A percentile compares a stretch with the other conserved stretches of the same genome.
Evolutionary conservation across 2,797 vertebrate genomes (phyloP).

Genomic region (Crocidura indochinensis): DNA sequence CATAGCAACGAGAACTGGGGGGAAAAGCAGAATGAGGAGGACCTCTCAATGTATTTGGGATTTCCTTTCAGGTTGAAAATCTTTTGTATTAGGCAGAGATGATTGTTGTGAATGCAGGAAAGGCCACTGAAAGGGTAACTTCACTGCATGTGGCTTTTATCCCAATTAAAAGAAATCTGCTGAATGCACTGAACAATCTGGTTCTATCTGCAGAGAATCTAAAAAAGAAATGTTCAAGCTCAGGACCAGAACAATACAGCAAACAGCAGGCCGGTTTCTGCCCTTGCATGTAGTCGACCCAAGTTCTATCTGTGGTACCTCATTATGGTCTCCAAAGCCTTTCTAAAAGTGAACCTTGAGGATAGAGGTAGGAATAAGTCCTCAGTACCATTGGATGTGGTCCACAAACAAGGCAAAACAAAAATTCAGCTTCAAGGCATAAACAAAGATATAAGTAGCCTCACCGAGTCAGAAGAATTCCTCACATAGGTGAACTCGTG

Average conservation of each 20-base stretch:
- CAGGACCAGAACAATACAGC: background rate
- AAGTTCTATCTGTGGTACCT: too few species aligned
- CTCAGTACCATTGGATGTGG: too few species aligned
- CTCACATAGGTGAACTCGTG: background rate
- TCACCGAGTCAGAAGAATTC: background rate
- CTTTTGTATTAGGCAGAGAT: background rate
- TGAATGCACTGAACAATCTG: background rate
- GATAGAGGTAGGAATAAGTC: too few species aligned
- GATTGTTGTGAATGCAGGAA: background rate
- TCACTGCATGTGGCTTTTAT: background rate
- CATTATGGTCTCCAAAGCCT: too few species aligned
- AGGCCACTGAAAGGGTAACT: background rate
- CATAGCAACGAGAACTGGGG: background rate
- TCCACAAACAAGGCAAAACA: too few species aligned
- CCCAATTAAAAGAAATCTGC: background rate
- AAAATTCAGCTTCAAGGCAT: background rate
- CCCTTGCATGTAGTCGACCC: too few species aligned
- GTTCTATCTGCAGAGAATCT: background rate
- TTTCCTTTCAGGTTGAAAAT: background rate
- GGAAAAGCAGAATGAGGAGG: background rate
- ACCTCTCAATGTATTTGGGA: rapidly evolving
- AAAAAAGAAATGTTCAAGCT: background rate
- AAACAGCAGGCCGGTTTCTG: too few species aligned
- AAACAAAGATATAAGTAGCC: background rate
- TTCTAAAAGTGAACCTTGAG: too few species aligned